Evolutionary conservation across 2,113 vertebrate genomes (phyloP).

Genomic region (Leptocoma aspasia): DNA sequence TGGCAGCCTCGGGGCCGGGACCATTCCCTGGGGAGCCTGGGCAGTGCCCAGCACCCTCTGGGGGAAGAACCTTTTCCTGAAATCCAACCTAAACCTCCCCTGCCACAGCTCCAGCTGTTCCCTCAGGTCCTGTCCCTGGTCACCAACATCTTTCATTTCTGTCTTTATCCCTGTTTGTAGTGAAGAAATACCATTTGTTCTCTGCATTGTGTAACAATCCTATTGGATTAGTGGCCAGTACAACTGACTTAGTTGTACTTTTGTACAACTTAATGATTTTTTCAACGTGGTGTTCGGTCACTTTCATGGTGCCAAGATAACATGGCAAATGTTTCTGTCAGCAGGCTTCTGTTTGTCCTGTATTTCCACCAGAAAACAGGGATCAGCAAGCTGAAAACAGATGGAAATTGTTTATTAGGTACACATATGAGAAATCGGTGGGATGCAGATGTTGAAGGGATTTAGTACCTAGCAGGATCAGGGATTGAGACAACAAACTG

Average conservation of each 20-base stretch:
- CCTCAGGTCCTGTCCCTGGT: not conserved
- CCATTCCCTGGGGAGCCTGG: not conserved
- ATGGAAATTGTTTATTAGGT: not conserved
- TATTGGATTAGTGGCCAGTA: not conserved
- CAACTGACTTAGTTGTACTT: not conserved
- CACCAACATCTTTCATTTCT: not conserved
- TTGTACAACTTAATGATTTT: not conserved
- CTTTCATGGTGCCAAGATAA: not conserved
- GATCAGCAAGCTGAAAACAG: not conserved
- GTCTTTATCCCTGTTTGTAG: not conserved
- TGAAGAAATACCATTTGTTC: not conserved
- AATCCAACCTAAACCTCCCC: fast-evolving
- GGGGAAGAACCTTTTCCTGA: not conserved
- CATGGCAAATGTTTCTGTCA: not conserved
- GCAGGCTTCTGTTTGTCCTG: not conserved
- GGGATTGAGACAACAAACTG: not conserved
- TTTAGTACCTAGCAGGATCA: not conserved
- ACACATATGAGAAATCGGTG: not conserved
- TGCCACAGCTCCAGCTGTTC: fast-evolving
- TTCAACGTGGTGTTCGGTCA: not conserved
- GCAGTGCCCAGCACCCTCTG: not conserved
- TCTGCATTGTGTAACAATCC: not conserved
- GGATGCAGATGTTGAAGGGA: not conserved
- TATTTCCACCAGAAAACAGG: not conserved
- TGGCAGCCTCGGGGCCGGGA: not conserved